These are phyloP conservation scores for Micromys minutus DNA, from an alignment of 2,113 vertebrate genomes.

Conservation along the genomic window DNA sequence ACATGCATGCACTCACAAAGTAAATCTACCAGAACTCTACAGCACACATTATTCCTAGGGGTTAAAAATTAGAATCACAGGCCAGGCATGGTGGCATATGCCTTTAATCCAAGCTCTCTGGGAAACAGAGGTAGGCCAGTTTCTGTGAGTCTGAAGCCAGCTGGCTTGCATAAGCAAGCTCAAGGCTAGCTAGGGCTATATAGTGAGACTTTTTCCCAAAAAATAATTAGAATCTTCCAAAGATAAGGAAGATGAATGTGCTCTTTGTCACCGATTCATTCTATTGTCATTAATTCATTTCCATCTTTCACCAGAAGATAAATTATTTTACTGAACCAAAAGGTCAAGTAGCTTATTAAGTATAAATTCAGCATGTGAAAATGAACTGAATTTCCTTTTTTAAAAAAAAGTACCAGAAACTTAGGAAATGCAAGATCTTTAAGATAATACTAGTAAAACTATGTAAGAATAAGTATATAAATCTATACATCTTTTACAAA, in stretches of 20 bases:
- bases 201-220: neutral
- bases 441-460: neutral
- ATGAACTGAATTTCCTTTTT: neutral
- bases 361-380: neutral
- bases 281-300: too few relatives aligned
- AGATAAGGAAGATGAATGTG: neutral
- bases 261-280: neutral
- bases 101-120: neutral
- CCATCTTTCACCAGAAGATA: neutral
- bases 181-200: neutral
- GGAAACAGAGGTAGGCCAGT: neutral
- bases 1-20: neutral
- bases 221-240: neutral
- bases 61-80: neutral
- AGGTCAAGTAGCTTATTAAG: neutral
- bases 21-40: neutral
- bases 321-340: neutral
- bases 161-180: neutral
- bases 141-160: neutral
- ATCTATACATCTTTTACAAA: neutral
- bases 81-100: neutral
- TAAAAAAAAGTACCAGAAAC: neutral
- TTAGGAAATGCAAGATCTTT: neutral
- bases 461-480: neutral
- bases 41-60: neutral